Conservation (phyloP, 2,888 invertebrate species). For the Agonopterix arenella region DNA sequence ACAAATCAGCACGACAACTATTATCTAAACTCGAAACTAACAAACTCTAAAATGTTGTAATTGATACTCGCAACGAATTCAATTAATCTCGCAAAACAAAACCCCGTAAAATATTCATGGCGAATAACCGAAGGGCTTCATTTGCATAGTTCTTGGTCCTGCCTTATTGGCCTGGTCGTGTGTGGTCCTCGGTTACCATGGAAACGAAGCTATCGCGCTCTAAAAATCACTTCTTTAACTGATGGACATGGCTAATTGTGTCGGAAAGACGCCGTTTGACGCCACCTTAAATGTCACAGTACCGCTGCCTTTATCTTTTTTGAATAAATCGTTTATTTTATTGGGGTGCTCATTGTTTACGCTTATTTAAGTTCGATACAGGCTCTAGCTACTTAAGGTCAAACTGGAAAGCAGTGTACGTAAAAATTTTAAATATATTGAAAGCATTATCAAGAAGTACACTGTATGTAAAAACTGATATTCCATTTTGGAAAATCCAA, state of each 20-base stretch:
- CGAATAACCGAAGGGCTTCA: slow-evolving; percentile 44
- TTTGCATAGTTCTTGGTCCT: slow-evolving; percentile 43
- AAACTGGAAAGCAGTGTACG: no score
- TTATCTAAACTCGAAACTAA: not conserved
- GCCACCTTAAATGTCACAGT: slow-evolving; percentile 49
- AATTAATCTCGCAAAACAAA: slow-evolving; percentile 50
- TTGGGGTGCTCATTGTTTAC: no score
- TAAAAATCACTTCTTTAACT: slow-evolving; percentile 35
- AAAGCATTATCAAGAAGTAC: no score
- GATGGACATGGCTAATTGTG: slow-evolving; percentile 69
- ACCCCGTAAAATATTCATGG: slow-evolving; percentile 47
- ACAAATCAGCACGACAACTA: not conserved
- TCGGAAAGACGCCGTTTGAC: slow-evolving; percentile 31
- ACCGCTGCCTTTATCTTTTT: slow-evolving; percentile 19
- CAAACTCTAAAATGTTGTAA: not conserved
- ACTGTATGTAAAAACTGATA: no score
- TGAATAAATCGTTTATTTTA: no score
- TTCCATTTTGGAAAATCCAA: no score
- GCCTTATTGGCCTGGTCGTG: slow-evolving; percentile 48
- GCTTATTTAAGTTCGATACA: no score
- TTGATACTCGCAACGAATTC: slow-evolving; percentile 17
- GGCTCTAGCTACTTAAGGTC: no score
- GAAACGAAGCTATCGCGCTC: slow-evolving; percentile 37
- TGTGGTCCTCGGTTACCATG: slow-evolving; percentile 69
- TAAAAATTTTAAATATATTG: no score